Conservation (phyloP, 2,113 vertebrate genomes). For the Phainopepla nitens region DNA sequence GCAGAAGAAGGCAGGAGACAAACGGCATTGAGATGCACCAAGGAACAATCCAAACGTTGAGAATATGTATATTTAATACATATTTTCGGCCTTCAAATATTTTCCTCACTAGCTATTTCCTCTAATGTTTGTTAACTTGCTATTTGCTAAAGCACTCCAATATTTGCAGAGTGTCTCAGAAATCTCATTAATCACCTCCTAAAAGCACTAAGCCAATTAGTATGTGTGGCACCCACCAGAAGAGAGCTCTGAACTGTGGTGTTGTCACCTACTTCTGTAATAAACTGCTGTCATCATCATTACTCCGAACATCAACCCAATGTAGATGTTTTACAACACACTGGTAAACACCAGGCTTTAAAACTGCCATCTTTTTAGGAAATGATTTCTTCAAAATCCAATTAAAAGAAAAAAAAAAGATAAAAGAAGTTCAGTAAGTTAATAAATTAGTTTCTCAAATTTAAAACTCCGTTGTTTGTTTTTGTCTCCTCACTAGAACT, state of each 20-base stretch:
- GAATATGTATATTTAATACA: not conserved
- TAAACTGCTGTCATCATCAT: not conserved
- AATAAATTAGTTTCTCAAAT: not conserved
- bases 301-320: not conserved
- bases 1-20: not conserved
- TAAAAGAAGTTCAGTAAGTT: not conserved
- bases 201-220: not conserved
- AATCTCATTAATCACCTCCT: constrained; percentile 14
- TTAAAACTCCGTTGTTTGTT: not conserved
- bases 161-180: not conserved
- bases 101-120: not conserved
- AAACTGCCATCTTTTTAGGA: not conserved
- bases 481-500: not conserved
- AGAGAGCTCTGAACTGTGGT: not conserved
- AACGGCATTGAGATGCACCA: not conserved
- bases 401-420: not conserved
- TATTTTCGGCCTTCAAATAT: not conserved
- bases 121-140: not conserved
- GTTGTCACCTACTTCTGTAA: not conserved
- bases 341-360: not conserved
- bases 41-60: not conserved
- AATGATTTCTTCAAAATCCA: not conserved
- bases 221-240: not conserved
- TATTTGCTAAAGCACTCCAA: not conserved
- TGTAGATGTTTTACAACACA: not conserved